Evolutionary conservation across 2,888 invertebrate species (phyloP), one percentile per base, ranked within the genome.

Genomic region (Phengaris arion): DNA sequence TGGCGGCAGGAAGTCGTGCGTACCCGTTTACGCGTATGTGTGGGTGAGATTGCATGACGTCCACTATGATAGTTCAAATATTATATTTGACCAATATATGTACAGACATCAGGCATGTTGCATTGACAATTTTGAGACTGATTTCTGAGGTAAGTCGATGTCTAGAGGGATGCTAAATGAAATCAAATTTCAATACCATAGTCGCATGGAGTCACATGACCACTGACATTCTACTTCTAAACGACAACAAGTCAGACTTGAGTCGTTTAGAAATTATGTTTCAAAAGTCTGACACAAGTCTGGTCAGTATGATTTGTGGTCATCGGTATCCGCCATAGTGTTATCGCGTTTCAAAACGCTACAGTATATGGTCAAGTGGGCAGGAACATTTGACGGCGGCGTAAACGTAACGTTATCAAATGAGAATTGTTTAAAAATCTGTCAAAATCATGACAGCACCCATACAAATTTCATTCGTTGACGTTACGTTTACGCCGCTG

Each of bases 41-140:
- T 13, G 64, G 35, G 64, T 12, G 64, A 64, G 35, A 64, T 64
- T 13, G 35, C 35, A 64, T 12, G 35, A 45, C 64, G 35, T 64
- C 64, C 35, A 64, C 8, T 64, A 35, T 52, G 52, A 52, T 81
- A 74, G 54, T 59, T 64, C 75, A 79, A 70, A 54, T 68, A 68
- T 73, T 68, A 70, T 55, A 52, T 73, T 69, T 77, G 75, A 78
- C 77, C 77, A 78, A 79, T 78, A 45, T 74, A 76, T 77, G 76
- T 76, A 78, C 76, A 77, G 75, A 51, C 70, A 75, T 15, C 48
- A 48, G 70, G 76, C 76, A 76, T 64, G 73, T 79, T 76, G n/a
- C 75, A 79, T 79, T 78, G 77, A 78, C 77, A 74, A 75, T 74
- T 77, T 79, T 90, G 92, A 92, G 92, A 92, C 92, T 92, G 92